Conservation (phyloP, 2,113 vertebrate species). For the Dicentrarchus labrax region DNA sequence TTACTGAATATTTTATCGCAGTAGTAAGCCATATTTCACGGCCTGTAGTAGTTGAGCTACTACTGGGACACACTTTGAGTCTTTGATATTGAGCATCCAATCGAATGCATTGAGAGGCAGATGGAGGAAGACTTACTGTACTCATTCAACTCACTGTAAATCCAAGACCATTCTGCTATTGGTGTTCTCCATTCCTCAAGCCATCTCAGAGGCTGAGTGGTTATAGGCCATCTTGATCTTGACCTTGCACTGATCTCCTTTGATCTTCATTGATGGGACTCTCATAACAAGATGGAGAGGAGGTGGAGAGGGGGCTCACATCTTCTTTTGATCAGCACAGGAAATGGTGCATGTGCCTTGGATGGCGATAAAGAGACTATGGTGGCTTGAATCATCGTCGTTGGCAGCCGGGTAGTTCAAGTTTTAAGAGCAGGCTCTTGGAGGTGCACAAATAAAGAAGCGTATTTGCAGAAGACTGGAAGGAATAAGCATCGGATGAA, state of each 20-base stretch:
- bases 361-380: slow-evolving; percentile 26
- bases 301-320: neutral
- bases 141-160: slow-evolving; percentile 3
- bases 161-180: slow-evolving; percentile 6
- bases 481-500: neutral
- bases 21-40: slow-evolving; percentile 67
- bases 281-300: slow-evolving; percentile 26
- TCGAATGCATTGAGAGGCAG: slow-evolving; percentile 25
- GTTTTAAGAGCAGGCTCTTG: neutral
- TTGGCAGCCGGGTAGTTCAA: neutral
- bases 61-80: slow-evolving; percentile 7
- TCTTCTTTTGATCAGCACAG: slow-evolving; percentile 47
- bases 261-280: slow-evolving; percentile 59
- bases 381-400: neutral
- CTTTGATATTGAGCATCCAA: slow-evolving; percentile 53
- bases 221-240: slow-evolving; percentile 29
- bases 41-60: slow-evolving; percentile 35
- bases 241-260: slow-evolving; percentile 49
- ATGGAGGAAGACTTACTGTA: neutral
- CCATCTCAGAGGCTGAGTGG: neutral
- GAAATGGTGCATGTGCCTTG: slow-evolving; percentile 15
- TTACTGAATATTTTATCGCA: slow-evolving; percentile 67
- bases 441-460: neutral
- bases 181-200: slow-evolving; percentile 13
- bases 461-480: neutral